phyloP scores from a whole-genome alignment of 2,888 invertebrate genomes.

The Nemoura dubitans region DNA sequence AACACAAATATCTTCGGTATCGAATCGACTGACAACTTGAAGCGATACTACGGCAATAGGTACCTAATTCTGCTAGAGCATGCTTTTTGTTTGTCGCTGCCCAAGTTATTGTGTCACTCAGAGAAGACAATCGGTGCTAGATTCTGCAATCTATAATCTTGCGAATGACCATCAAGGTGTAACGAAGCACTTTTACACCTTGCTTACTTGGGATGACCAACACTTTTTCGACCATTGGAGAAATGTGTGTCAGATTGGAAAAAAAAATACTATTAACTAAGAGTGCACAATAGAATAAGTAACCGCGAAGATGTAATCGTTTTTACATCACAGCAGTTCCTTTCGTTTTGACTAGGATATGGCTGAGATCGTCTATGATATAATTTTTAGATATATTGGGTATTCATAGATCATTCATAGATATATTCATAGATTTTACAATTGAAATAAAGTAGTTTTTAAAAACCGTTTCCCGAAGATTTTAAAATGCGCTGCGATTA shows the following conservation, averaged over 20 bases:
- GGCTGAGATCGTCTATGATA: not conserved
- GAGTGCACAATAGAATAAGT: not conserved
- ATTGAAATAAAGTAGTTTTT: no score
- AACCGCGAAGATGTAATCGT: conserved; percentile 7
- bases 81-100: not conserved
- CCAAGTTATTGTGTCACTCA: not conserved
- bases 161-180: not conserved
- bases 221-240: not conserved
- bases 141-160: not conserved
- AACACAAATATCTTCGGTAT: not conserved
- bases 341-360: not conserved
- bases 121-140: not conserved
- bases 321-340: not conserved
- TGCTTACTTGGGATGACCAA: not conserved
- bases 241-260: not conserved
- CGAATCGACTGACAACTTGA: not conserved
- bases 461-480: no score
- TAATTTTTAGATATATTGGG: not conserved
- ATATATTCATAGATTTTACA: no score
- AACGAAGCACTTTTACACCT: not conserved
- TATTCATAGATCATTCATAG: no score
- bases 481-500: no score
- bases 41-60: not conserved
- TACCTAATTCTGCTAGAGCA: no score
- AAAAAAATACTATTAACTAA: conserved; percentile 8